Conservation (phyloP, 1,140 invertebrate species). For the Hypsibius dujardini region DNA sequence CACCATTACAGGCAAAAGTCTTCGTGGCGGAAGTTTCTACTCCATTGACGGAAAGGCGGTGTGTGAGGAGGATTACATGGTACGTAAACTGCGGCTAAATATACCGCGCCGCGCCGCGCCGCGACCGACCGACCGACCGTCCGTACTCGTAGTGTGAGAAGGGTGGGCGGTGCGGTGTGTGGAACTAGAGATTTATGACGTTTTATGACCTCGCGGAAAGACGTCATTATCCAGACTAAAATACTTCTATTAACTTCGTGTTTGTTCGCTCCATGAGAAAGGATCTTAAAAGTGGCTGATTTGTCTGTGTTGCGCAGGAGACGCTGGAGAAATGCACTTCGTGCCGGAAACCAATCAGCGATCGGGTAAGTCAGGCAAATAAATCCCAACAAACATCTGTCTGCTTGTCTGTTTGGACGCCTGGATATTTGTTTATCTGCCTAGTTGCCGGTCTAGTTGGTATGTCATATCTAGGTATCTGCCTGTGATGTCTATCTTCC, state of each 20-base stretch:
- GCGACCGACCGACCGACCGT: too few relatives aligned
- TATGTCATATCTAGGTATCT: too few relatives aligned
- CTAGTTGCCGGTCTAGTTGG: too few relatives aligned
- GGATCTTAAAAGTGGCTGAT: constrained; percentile 18
- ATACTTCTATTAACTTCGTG: constrained; percentile 17
- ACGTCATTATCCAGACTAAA: constrained; percentile 14
- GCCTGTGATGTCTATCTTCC: too few relatives aligned
- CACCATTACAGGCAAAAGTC: constrained; percentile 45
- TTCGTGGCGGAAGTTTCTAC: constrained; percentile 89
- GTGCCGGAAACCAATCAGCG: constrained; percentile 79
- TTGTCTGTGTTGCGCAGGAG: constrained; percentile 41
- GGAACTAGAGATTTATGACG: not conserved
- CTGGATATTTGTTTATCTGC: not conserved
- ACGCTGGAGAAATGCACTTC: constrained; percentile 92
- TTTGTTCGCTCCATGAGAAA: constrained; percentile 11
- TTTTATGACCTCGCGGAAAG: constrained; percentile 18
- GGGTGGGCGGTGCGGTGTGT: constrained; percentile 2
- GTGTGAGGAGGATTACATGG: constrained; percentile 81
- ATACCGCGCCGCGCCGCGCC: too few relatives aligned
- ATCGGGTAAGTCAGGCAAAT: constrained; percentile 36
- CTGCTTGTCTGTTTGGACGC: not conserved
- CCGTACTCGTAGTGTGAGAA: constrained; percentile 20
- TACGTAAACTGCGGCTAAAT: constrained; percentile 33
- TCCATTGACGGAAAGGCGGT: constrained; percentile 77
- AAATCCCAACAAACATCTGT: not conserved